Evolutionary conservation across 2,113 vertebrate genomes (phyloP), one percentile per base, ranked within the genome.

Genomic region (Rhegmatorhina hoffmannsi): DNA sequence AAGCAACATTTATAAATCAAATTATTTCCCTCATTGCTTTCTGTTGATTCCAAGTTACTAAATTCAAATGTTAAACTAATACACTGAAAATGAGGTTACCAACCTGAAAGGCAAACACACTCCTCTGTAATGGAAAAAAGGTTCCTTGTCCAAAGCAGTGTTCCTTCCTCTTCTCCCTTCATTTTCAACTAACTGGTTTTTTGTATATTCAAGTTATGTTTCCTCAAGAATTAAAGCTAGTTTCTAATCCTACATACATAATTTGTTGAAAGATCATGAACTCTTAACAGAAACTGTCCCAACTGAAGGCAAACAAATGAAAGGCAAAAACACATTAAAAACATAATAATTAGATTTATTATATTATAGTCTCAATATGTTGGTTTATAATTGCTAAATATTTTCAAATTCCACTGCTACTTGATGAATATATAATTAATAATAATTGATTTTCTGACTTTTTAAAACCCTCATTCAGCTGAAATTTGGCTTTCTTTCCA

Each of bases 21-120:
- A 67, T 72, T 31, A 81, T 67, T 90, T 34, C 43, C 80, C 59
- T 64, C 11, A 31, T 29, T 72, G 29, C 33, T 83, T 84, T 79
- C n/a, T 23, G 68, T 64, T 43, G 50, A 10, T 40, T 84, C 47
- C 87, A 73, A 60, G 20, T 26, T 84, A 50, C 21, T 56, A 76
- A n/a, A 72, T 55, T 53, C 44, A 83, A 88, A 79, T 43, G 47
- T 78, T 74, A 58, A 91, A 87, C 21, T 58, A 66, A 87, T 60
- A 62, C 9, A 56, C 25, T 40, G 69, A 87, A 91, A 87, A 77
- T 77, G 60, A 84, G 29, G 24, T 81, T 81, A 87, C 28, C 50
- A 95, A 62, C n/a, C 66, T 93, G 50, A 93, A 78, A 94, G 58
- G 43, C 77, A 91, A 91, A 84, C 38, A 63, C 7, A 66, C 38